phyloP scores from a whole-genome alignment of 2,888 invertebrate genomes.

The Acronicta leporina region DNA sequence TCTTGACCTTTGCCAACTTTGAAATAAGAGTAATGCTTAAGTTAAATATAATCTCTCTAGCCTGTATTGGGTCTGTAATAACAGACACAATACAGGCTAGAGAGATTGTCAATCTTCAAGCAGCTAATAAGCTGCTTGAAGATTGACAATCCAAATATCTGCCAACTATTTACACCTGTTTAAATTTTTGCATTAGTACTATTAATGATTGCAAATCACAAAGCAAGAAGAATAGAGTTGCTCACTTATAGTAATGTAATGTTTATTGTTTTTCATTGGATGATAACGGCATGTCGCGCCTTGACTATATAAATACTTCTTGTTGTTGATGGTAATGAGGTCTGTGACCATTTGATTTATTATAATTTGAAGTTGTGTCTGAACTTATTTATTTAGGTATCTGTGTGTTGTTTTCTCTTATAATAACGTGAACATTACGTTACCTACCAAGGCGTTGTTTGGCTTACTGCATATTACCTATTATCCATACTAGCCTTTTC shows the following conservation, averaged over 20 bases:
- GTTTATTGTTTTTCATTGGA: conserved; percentile 43
- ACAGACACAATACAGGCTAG: too few relatives aligned
- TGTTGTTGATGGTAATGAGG: conserved; percentile 48
- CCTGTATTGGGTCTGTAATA: too few relatives aligned
- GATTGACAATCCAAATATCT: neutral
- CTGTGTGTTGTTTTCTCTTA: conserved; percentile 16
- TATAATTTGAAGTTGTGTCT: conserved; percentile 24
- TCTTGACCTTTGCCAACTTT: too few relatives aligned
- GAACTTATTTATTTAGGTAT: conserved; percentile 32
- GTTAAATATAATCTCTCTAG: too few relatives aligned
- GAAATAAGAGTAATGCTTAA: too few relatives aligned
- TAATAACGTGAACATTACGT: conserved; percentile 4
- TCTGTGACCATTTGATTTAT: conserved; percentile 54
- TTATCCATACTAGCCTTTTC: too few relatives aligned
- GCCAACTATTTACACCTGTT: neutral
- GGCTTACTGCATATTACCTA: neutral
- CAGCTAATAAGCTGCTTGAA: too few relatives aligned
- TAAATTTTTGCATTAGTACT: too few relatives aligned
- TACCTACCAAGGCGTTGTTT: neutral
- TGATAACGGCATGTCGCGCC: conserved; percentile 49
- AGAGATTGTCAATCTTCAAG: too few relatives aligned
- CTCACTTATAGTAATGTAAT: conserved; percentile 6
- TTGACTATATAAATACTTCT: conserved; percentile 41
- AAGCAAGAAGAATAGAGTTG: neutral
- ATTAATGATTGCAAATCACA: neutral